Evolutionary conservation across 2,888 invertebrate species (phyloP).

Genomic region (Azorinus chamasolen): DNA sequence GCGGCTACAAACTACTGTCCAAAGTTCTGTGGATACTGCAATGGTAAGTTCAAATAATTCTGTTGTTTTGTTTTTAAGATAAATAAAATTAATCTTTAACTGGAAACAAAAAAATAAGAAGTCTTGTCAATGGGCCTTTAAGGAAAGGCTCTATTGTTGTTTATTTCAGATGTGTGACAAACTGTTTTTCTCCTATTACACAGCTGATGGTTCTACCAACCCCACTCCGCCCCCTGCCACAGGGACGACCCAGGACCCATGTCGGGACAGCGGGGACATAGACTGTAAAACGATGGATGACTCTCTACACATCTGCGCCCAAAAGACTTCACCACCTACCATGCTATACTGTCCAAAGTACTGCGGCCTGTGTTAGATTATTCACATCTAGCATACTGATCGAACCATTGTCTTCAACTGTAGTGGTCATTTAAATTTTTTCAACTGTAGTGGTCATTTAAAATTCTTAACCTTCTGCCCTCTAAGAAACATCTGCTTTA

Average conservation of each 20-base stretch:
- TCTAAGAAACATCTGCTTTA: no score
- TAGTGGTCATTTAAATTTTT: no score
- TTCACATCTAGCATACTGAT: no score
- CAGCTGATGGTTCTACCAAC: slow-evolving; percentile 46
- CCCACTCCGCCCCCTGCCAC: slow-evolving; percentile 20
- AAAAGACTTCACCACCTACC: slow-evolving; percentile 40
- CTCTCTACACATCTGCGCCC: slow-evolving; percentile 39
- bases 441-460: no score
- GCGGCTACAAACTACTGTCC: slow-evolving; percentile 42
- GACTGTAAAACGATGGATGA: slow-evolving; percentile 53
- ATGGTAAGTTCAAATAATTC: no score
- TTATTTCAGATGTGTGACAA: not conserved
- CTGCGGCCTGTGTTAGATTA: slow-evolving; percentile 46
- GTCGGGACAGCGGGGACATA: slow-evolving; percentile 41
- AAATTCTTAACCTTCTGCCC: no score
- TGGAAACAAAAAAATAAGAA: not conserved
- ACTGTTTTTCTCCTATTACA: no score
- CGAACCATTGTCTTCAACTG: no score
- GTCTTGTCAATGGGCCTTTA: not conserved
- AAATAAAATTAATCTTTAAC: not conserved
- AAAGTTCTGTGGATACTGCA: slow-evolving; percentile 51
- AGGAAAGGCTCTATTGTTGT: not conserved
- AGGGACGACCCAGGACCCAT: slow-evolving; percentile 28
- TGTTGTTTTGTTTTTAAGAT: not conserved
- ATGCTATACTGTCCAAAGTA: slow-evolving; percentile 55